Evolutionary conservation across 2,797 vertebrate species (phyloP).

Genomic region (Parauchenoglanis ngamensis): DNA sequence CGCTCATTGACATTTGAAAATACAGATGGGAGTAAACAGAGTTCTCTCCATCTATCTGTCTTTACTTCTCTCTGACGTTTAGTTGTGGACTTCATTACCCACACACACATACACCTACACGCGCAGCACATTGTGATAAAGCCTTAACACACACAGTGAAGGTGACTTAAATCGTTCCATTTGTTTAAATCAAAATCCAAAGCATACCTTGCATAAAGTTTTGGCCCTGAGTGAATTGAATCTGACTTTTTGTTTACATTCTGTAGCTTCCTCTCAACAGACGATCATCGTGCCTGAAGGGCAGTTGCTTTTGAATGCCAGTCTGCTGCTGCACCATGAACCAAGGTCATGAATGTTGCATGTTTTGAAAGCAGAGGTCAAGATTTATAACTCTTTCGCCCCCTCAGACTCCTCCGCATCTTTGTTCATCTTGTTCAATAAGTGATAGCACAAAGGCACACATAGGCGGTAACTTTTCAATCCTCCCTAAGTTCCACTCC

Average conservation of each 20-base stretch:
- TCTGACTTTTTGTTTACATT: conserved; percentile 52
- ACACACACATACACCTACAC: conserved; percentile 9
- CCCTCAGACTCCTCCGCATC: conserved; percentile 38
- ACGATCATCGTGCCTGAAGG: conserved; percentile 53
- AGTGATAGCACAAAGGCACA: conserved; percentile 29
- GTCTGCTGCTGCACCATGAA: conserved; percentile 42
- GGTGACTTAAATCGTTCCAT: conserved; percentile 33
- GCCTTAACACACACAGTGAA: conserved; percentile 27
- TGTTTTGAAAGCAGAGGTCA: conserved; percentile 63
- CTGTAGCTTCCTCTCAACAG: conserved; percentile 43
- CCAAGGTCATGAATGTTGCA: conserved; percentile 54
- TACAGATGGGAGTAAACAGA: conserved; percentile 36
- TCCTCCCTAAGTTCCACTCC: neutral
- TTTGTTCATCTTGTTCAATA: conserved; percentile 44
- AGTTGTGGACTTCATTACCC: conserved; percentile 7
- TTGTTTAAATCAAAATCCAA: conserved; percentile 32
- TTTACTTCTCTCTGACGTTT: neutral
- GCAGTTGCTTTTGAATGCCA: conserved; percentile 45
- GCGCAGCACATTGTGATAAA: conserved; percentile 19
- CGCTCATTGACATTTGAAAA: conserved; percentile 54
- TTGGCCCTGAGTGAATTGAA: conserved; percentile 8
- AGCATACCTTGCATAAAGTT: conserved; percentile 37
- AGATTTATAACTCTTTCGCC: conserved; percentile 58
- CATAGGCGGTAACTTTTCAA: conserved; percentile 15
- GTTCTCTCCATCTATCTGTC: conserved; percentile 12